These are phyloP conservation scores for Epinephelus awoara DNA, from an alignment of 2,797 vertebrate genomes.

Conservation along the genomic window DNA sequence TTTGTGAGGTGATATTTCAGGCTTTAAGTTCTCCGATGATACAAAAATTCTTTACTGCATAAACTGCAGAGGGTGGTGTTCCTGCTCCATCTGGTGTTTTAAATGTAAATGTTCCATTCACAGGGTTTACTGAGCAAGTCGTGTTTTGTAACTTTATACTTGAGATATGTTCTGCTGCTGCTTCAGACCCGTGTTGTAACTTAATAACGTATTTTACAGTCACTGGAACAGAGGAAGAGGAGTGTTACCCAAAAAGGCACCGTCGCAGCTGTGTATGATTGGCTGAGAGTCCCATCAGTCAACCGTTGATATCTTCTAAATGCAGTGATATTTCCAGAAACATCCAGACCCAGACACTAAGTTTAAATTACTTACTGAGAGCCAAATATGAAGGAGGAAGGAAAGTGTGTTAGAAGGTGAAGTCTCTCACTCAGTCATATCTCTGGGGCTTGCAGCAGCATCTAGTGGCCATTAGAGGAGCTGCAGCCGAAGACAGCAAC, in stretches of 20 bases:
- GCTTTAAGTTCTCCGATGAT: no score
- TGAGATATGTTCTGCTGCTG: neutral
- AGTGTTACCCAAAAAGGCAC: neutral
- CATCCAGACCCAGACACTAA: neutral
- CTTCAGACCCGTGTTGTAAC: neutral
- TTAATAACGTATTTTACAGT: no score
- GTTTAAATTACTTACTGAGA: neutral
- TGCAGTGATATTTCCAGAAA: neutral
- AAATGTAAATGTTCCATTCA: no score
- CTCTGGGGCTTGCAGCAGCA: neutral
- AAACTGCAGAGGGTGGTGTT: no score
- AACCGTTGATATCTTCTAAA: neutral
- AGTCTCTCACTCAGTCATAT: neutral
- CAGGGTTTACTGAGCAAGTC: neutral
- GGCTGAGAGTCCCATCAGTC: neutral
- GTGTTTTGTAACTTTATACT: neutral
- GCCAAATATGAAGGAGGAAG: neutral
- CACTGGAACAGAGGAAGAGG: neutral
- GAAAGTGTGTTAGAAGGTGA: neutral
- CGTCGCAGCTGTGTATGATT: neutral
- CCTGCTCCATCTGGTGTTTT: no score
- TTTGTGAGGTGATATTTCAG: no score
- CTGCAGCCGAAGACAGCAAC: neutral
- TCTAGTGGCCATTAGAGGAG: slow-evolving; percentile 33
- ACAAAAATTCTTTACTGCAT: no score